These are phyloP conservation scores for Protodeltote pygarga DNA, from an alignment of 2,888 invertebrate genomes.

Conservation along the genomic window DNA sequence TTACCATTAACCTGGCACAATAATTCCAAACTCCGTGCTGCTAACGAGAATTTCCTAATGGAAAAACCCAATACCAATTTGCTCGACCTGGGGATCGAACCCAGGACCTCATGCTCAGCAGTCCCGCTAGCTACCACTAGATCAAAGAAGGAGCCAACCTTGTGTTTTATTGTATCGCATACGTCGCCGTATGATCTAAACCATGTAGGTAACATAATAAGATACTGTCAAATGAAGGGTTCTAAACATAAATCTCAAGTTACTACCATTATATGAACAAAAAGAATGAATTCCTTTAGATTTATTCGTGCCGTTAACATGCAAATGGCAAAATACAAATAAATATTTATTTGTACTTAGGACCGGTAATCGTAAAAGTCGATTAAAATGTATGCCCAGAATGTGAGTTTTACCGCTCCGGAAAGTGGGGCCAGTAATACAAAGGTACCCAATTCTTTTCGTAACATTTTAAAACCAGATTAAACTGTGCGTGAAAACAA, in stretches of 20 bases:
- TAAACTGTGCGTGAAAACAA: conserved; percentile 50
- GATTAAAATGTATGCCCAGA: conserved; percentile 50
- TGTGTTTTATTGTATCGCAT: conserved; percentile 4
- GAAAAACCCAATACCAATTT: too few relatives aligned
- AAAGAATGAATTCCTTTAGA: conserved; percentile 49
- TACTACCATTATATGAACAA: conserved; percentile 50
- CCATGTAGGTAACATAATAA: conserved; percentile 25
- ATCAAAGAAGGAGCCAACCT: background rate
- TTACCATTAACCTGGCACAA: too few relatives aligned
- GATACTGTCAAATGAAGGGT: conserved; percentile 50
- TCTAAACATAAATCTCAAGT: conserved; percentile 48
- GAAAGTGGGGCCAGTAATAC: conserved; percentile 34
- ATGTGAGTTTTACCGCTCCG: conserved; percentile 15
- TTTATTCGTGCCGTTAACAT: conserved; percentile 41
- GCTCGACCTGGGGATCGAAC: too few relatives aligned
- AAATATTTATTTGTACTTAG: conserved; percentile 56
- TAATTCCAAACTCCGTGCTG: too few relatives aligned
- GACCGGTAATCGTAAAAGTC: conserved; percentile 40
- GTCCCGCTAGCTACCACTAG: too few relatives aligned
- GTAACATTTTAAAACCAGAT: conserved; percentile 48
- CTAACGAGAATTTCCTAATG: too few relatives aligned
- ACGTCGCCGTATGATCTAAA: conserved; percentile 1
- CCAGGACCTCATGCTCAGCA: too few relatives aligned
- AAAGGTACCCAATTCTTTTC: conserved; percentile 39
- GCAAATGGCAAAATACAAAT: conserved; percentile 42